Evolutionary conservation across 2,888 invertebrate species (phyloP), one percentile per base, ranked within the genome.

Genomic region (Nomada fucata): DNA sequence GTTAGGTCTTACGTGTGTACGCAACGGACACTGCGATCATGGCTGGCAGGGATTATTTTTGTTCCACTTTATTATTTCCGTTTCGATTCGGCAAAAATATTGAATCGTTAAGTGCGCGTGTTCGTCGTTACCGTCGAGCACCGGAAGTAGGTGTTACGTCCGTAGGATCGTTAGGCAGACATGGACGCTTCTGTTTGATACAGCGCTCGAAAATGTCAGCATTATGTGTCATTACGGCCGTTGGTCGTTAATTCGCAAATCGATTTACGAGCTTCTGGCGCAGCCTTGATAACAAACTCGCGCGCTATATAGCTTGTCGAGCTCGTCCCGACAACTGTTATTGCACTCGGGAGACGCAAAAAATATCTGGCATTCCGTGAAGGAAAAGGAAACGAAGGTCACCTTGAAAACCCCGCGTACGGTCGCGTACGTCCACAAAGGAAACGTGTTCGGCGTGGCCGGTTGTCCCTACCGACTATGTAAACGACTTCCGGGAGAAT

Each of bases 241-340:
- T 64, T 82, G 55, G 76, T 84, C 88, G 80, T 83, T 82, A 82
- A 85, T 87, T 84, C 81, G 67, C 69, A 70, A 78, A 79, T 77
- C 76, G 76, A 87, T 84, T 82, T 79, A 78, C 59, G 79, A 79
- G 79, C 68, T 77, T 44, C n/a, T 52, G 69, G 42, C 36, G n/a
- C 18, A 70, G 29, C 79, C 79, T 78, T 70, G 79, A 79, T 64
- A 52, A 65, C 69, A 59, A 47, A 11, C 68, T 69, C 75, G 75
- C 67, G 57, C 55, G 55, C 36, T 36, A 36, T 71, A 69, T 44
- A 61, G 50, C 53, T 53, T 68, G 78, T 52, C 63, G 53, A 50
- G 52, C 59, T 64, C 57, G 63, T 59, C 69, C 29, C 44, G 29
- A 47, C 64, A 57, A 69, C 79, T 79, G 79, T 79, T 77, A 79